Conservation (phyloP, 2,113 vertebrate genomes). For the Thamnophis sirtalis region DNA sequence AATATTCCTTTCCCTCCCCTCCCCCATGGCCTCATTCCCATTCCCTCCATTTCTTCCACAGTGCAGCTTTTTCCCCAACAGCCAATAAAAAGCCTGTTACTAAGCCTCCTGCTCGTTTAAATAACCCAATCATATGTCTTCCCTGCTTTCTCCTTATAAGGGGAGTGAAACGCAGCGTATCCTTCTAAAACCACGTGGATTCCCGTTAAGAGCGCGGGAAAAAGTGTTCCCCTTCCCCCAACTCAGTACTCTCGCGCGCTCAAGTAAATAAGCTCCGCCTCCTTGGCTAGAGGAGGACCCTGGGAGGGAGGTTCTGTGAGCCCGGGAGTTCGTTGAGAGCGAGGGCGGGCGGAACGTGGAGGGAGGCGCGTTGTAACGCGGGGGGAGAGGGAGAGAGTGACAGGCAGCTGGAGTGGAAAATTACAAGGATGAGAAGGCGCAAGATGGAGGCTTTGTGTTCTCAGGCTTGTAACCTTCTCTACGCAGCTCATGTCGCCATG, state of each 20-base stretch:
- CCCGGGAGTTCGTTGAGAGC: constrained; percentile 32
- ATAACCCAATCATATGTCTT: constrained; percentile 61
- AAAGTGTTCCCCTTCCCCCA: background rate
- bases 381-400: background rate
- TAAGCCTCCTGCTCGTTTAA: constrained; percentile 70
- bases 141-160: constrained; percentile 68
- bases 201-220: constrained; percentile 40
- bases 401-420: constrained; percentile 56
- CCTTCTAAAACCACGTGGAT: background rate
- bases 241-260: background rate
- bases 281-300: background rate
- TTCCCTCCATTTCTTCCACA: background rate
- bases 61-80: background rate
- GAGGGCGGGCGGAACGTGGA: background rate
- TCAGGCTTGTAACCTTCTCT: background rate
- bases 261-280: background rate
- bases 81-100: constrained; percentile 70
- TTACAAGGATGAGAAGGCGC: constrained; percentile 41
- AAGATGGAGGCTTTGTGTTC: background rate
- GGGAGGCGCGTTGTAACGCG: background rate
- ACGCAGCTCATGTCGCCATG: background rate
- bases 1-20: too few relatives aligned
- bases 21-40: background rate
- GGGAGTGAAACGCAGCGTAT: constrained; percentile 36
- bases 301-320: background rate